These are phyloP conservation scores for Nasonia oneida DNA, from an alignment of 2,888 invertebrate genomes.

Conservation along the genomic window DNA sequence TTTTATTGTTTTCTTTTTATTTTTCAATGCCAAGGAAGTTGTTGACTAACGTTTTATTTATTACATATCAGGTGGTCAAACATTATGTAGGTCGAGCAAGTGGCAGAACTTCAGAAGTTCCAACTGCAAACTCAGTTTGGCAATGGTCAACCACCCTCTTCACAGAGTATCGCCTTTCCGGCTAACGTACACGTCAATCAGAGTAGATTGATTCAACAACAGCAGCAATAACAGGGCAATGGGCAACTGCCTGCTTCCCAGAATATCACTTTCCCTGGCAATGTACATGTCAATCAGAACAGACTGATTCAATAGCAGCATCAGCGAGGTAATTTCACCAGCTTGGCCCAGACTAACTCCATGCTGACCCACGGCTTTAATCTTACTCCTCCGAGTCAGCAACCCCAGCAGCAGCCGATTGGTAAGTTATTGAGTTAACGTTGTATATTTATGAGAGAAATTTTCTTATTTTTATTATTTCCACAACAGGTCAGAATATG, in stretches of 20 bases:
- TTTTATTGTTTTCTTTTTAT: conserved; percentile 1
- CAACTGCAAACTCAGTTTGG: conserved; percentile 64
- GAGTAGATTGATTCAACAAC: conserved; percentile 46
- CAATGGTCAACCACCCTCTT: conserved; percentile 60
- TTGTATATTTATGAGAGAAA: conserved; percentile 16
- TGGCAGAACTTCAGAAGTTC: conserved; percentile 74
- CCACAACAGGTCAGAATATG: conserved; percentile 48
- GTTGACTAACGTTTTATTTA: conserved; percentile 51
- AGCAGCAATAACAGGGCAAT: conserved; percentile 33
- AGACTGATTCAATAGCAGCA: conserved; percentile 45
- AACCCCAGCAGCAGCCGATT: conserved; percentile 29
- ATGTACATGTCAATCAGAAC: conserved; percentile 61
- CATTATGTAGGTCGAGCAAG: conserved; percentile 90
- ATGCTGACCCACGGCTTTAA: conserved; percentile 54
- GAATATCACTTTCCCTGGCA: conserved; percentile 36
- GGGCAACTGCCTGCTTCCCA: conserved; percentile 65
- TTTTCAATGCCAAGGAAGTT: conserved; percentile 9
- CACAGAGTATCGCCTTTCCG: conserved; percentile 59
- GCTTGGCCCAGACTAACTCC: conserved; percentile 49
- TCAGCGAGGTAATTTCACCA: conserved; percentile 39
- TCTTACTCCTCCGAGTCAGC: conserved; percentile 49
- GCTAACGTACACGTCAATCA: conserved; percentile 54
- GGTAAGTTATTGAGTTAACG: neutral
- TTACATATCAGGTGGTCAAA: conserved; percentile 82
- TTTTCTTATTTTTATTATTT: neutral